A percentile compares a stretch with the other conserved stretches of the same genome.
These are phyloP conservation scores for Anguilla rostrata DNA, from an alignment of 2,113 vertebrate genomes.

Conservation along the genomic window DNA sequence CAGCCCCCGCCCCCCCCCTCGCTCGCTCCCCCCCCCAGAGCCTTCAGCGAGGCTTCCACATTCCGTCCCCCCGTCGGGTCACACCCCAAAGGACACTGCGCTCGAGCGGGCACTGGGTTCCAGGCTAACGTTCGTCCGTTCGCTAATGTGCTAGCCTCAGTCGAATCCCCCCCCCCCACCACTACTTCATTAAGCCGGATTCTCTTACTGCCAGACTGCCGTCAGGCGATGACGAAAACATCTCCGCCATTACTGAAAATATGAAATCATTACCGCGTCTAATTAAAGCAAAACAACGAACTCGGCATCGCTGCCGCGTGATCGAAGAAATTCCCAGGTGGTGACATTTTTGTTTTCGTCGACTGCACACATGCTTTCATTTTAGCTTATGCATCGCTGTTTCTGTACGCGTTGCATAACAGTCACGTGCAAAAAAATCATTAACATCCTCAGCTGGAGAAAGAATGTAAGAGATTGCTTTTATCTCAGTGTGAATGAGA, in stretches of 20 bases:
- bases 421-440: background rate
- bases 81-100: conserved; percentile 5
- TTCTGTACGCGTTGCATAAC: background rate
- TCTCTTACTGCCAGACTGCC: background rate
- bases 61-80: background rate
- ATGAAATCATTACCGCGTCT: background rate
- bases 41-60: background rate
- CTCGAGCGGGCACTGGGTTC: conserved; percentile 3
- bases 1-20: background rate
- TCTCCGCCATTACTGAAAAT: background rate
- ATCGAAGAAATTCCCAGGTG: background rate
- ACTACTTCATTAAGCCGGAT: background rate
- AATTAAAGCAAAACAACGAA: background rate
- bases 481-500: background rate
- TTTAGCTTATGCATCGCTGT: background rate
- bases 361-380: background rate
- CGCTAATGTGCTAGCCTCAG: background rate
- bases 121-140: background rate
- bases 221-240: background rate
- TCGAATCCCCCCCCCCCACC: background rate
- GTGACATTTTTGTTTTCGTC: background rate
- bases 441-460: background rate
- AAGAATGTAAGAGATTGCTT: background rate
- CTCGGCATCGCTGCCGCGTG: background rate
- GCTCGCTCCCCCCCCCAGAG: background rate